phyloP scores from a whole-genome alignment of 1,140 invertebrate species.

The Dufourea novaeangliae region DNA sequence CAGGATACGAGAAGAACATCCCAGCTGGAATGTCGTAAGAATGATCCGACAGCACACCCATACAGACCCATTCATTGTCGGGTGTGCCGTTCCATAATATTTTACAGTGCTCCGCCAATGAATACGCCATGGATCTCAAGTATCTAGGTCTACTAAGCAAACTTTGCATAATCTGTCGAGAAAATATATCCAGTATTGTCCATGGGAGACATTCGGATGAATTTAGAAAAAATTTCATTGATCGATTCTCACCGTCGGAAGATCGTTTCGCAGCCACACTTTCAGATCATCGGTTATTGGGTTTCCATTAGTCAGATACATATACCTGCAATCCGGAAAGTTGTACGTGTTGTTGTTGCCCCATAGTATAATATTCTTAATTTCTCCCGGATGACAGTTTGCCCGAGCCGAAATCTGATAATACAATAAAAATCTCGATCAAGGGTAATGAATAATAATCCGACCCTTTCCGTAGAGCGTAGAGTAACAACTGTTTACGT shows the following conservation, averaged over 20 bases:
- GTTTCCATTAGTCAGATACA: conserved; percentile 14
- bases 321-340: conserved; percentile 48
- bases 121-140: conserved; percentile 36
- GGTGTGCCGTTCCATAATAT: conserved; percentile 48
- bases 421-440: neutral
- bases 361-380: conserved; percentile 61
- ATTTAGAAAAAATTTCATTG: neutral
- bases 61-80: conserved; percentile 53
- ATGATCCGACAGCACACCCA: conserved; percentile 56
- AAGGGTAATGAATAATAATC: neutral
- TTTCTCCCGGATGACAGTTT: conserved; percentile 24
- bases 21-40: conserved; percentile 42
- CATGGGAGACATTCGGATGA: too few species aligned
- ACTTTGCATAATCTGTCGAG: conserved; percentile 23
- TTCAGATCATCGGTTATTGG: conserved; percentile 6
- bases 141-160: conserved; percentile 7
- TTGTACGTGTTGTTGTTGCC: conserved; percentile 30
- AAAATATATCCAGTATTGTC: neutral
- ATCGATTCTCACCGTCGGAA: conserved; percentile 35
- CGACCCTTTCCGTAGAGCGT: too few species aligned
- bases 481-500: too few species aligned
- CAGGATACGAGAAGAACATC: conserved; percentile 57
- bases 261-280: conserved; percentile 41
- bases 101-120: conserved; percentile 55
- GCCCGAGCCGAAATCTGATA: conserved; percentile 48